Evolutionary conservation across 2,113 vertebrate species (phyloP).

Genomic region (cattle (Bos taurus)): ARS-UCD2.0 NC_037329.1:113016001-113016500

Average conservation of each 20-base stretch:
- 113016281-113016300: neutral
- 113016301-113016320: neutral
- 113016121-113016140: neutral
- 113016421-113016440: neutral
- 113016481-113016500: neutral
- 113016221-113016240: neutral
- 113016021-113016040: neutral
- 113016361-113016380: neutral
- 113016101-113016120: neutral
- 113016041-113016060: neutral
- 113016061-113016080: constrained; percentile 32
- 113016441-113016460: neutral
- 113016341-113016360: neutral
- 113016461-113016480: neutral
- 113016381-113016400: neutral
- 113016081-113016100: neutral
- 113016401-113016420: neutral
- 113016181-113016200: neutral
- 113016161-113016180: neutral
- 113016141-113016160: neutral
- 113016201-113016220: neutral
- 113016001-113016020: neutral
- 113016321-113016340: neutral
- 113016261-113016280: neutral
- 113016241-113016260: neutral